phyloP scores from a whole-genome alignment of 1,140 invertebrate genomes.

The Lucilia cuprina region DNA sequence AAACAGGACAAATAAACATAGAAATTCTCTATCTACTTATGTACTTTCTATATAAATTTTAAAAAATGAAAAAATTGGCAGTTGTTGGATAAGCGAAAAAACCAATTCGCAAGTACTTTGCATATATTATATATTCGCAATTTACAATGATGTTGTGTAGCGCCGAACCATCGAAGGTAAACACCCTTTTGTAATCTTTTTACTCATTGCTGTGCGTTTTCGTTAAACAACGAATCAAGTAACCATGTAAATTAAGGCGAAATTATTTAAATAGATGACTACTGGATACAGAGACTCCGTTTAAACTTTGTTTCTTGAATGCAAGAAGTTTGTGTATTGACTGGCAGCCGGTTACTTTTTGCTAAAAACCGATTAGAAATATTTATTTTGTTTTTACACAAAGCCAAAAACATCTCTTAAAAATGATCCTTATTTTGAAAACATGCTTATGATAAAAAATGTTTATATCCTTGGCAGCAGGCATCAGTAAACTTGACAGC shows the following conservation, averaged over 20 bases:
- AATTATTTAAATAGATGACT: too few relatives aligned
- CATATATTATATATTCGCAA: conserved; percentile 61
- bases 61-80: conserved; percentile 51
- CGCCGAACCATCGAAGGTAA: conserved; percentile 13
- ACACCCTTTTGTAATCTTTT: conserved; percentile 11
- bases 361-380: conserved; percentile 1
- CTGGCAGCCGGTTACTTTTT: too few relatives aligned
- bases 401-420: conserved; percentile 46
- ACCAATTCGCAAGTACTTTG: conserved; percentile 62
- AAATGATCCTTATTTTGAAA: conserved; percentile 29
- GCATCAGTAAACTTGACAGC: conserved; percentile 59
- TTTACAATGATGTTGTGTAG: conserved; percentile 41
- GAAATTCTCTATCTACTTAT: background rate
- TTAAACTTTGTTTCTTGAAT: too few relatives aligned
- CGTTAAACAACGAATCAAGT: background rate
- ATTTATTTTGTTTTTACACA: background rate
- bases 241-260: background rate
- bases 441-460: conserved; percentile 44
- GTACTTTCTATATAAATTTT: conserved; percentile 14
- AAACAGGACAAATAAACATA: conserved; percentile 22
- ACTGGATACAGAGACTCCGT: too few relatives aligned
- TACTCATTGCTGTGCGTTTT: background rate
- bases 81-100: conserved; percentile 60
- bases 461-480: conserved; percentile 54
- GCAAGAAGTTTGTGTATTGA: too few relatives aligned